Conservation (phyloP, 1,140 invertebrate species). For the Platorchestia sp. region DNA sequence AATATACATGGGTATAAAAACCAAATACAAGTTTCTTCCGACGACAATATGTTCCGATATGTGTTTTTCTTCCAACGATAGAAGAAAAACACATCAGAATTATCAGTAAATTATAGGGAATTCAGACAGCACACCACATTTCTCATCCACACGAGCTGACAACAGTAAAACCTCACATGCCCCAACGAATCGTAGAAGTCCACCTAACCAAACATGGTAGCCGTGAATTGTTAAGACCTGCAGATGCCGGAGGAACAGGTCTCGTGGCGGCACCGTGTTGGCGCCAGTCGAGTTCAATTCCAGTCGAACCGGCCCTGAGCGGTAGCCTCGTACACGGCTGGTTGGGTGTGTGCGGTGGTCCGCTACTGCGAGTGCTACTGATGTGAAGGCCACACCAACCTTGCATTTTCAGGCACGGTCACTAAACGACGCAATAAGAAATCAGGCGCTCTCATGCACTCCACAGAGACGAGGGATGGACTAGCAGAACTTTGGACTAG, state of each 20-base stretch:
- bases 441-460: not conserved
- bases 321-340: not conserved
- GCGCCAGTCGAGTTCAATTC: not conserved
- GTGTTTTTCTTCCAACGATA: no score
- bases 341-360: not conserved
- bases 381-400: not conserved
- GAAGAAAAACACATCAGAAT: not conserved
- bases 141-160: not conserved
- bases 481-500: not conserved
- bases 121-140: not conserved
- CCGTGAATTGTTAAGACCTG: not conserved
- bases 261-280: not conserved
- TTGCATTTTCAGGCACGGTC: not conserved
- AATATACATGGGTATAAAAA: not conserved
- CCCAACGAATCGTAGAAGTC: not conserved
- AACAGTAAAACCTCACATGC: not conserved
- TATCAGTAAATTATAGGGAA: not conserved
- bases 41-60: no score
- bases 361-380: not conserved
- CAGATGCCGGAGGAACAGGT: not conserved
- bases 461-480: not conserved
- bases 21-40: not conserved
- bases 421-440: not conserved
- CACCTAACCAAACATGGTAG: not conserved
- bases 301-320: not conserved